These are phyloP conservation scores for Hippasteria phrygiana DNA, from an alignment of 53 echinoderm and acorn worm species.

Conservation along the genomic window DNA sequence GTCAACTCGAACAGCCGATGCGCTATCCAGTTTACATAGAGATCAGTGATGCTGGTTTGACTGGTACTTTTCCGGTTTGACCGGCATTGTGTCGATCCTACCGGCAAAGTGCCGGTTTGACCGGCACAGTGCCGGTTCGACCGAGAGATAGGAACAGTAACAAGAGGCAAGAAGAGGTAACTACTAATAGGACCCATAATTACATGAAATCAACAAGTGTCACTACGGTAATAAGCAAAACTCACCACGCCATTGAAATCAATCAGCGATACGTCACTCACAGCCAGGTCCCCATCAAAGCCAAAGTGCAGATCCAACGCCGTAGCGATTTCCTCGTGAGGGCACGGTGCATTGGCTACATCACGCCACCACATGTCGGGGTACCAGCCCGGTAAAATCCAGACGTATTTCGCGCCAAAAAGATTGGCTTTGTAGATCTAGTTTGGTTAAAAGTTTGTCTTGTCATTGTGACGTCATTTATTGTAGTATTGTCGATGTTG, in stretches of 20 bases:
- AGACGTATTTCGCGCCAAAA: slow-evolving; percentile 60
- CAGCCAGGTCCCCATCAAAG: slow-evolving; percentile 56
- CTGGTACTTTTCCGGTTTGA: not conserved
- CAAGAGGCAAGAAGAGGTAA: too few species aligned
- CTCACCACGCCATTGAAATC: slow-evolving; percentile 73
- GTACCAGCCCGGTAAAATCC: slow-evolving; percentile 78
- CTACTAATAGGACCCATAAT: too few species aligned
- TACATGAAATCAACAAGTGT: too few species aligned
- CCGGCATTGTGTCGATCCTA: not conserved
- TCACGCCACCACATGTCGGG: slow-evolving; percentile 64
- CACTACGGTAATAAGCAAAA: not conserved
- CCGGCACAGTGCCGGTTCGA: not conserved
- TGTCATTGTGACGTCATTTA: not conserved
- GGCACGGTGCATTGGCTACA: slow-evolving; percentile 4
- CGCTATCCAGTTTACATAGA: too few species aligned
- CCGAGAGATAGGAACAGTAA: too few species aligned
- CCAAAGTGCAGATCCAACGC: slow-evolving; percentile 56
- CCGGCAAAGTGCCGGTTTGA: not conserved
- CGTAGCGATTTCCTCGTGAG: slow-evolving; percentile 17
- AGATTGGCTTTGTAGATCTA: slow-evolving; percentile 37
- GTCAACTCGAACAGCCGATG: too few species aligned
- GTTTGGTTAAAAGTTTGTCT: not conserved
- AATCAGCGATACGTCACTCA: slow-evolving; percentile 60
- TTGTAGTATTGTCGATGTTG: too few species aligned
- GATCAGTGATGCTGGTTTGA: not conserved